Base-by-base conservation (phyloP, 2,888 invertebrate species). In the Drosophila multiciliata region DNA sequence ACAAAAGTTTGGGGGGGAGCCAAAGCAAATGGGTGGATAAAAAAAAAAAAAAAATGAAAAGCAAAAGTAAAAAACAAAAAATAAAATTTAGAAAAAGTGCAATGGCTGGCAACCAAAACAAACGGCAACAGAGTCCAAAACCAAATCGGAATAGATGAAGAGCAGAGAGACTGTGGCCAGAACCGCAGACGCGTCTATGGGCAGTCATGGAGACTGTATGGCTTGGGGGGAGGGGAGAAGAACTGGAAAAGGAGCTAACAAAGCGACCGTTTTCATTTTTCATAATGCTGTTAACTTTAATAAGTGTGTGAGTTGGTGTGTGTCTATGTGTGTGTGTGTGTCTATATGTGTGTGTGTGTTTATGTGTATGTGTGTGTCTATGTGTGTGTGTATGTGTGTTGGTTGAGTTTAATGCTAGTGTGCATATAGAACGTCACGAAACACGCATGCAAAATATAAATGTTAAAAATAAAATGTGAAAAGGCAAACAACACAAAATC, bases 401-500 rank as follows among this genome's bases (percentile, higher is more conserved):
- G 45, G 23, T 61, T 72, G 69, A 79, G 26, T 38, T 55, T 55
- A 40, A 40, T 55, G 29, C 40, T 40, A n/a, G 40, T 72, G 59
- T 76, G 66, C 73, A 74, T 57, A 72, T 53, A 67, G 48, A 71
- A 75, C 64, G 67, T 72, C 82, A 78, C 68, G 65, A 78, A 79
- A 61, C 75, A 83, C 66, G 77, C 75, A 86, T 79, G 79, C 76
- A 84, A 89, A 90, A 89, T 85, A 81, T 80, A 87, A 82, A 85
- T 87, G 88, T 87, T 83, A 90, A 90, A 91, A 91, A 91, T 91
- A 88, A 90, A 91, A 91, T 90, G 85, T 90, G 83, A 85, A 88
- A 88, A 89, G 77, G 78, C 90, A 85, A 83, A 87, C 79, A 87
- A 85, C 89, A 75, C 67, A 81, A 84, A 87, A 86, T 88, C 86